Conservation (phyloP, 1,140 invertebrate species). For the Meloidogyne chitwoodi region DNA sequence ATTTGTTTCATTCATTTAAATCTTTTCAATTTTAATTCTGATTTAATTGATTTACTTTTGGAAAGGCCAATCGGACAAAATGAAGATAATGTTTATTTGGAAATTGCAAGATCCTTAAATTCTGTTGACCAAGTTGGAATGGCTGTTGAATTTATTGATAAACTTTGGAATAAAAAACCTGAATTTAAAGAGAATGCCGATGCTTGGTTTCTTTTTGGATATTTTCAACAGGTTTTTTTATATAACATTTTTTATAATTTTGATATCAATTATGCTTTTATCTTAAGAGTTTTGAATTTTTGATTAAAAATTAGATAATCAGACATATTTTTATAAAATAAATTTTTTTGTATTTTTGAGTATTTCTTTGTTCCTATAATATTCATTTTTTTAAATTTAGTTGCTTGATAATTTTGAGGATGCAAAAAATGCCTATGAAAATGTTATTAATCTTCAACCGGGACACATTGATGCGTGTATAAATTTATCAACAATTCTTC, state of each 20-base stretch:
- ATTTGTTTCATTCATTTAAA: constrained; percentile 33
- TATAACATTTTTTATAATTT: constrained; percentile 1
- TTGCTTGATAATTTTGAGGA: constrained; percentile 26
- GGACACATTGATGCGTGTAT: constrained; percentile 54
- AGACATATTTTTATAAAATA: no score
- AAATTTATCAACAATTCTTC: constrained; percentile 53
- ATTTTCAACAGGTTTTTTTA: constrained; percentile 35
- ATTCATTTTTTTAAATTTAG: constrained; percentile 17
- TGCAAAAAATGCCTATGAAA: constrained; percentile 40
- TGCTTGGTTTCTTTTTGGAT: constrained; percentile 38
- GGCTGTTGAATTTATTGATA: constrained; percentile 23
- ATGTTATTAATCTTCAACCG: constrained; percentile 42
- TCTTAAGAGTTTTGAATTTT: no score
- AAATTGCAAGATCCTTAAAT: constrained; percentile 36
- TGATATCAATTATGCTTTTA: neutral
- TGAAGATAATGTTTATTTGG: constrained; percentile 42
- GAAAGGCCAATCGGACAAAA: constrained; percentile 24
- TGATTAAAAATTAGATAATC: no score
- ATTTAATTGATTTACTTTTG: constrained; percentile 34
- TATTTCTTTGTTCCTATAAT: neutral
- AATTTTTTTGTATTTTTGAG: no score
- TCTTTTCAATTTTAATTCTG: constrained; percentile 26
- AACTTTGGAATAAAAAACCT: constrained; percentile 11
- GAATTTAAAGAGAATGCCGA: constrained; percentile 27
- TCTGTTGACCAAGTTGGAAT: constrained; percentile 11